phyloP scores from a whole-genome alignment of 1,140 invertebrate species.

The Drosophila arizonae region DNA sequence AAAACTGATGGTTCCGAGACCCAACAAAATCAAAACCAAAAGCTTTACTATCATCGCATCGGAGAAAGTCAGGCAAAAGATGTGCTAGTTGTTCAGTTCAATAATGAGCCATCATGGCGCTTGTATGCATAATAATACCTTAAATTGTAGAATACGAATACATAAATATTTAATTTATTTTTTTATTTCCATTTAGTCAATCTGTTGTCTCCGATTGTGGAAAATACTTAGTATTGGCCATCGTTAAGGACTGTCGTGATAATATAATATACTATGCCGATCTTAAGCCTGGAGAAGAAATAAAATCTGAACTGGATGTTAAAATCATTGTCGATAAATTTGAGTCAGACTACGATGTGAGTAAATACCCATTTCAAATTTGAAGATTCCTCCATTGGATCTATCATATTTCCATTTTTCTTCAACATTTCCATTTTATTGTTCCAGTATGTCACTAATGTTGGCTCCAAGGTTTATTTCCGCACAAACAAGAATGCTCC shows the following conservation, averaged over 20 bases:
- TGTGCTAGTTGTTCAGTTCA: conserved; percentile 94
- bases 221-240: conserved; percentile 91
- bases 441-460: conserved; percentile 94
- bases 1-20: conserved; percentile 96
- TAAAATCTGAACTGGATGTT: conserved; percentile 86
- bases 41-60: conserved; percentile 95
- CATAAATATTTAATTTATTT: neutral
- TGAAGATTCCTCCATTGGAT: neutral
- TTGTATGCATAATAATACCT: conserved; percentile 86
- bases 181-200: conserved; percentile 39
- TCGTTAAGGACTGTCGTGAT: conserved; percentile 93
- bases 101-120: conserved; percentile 95
- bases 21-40: conserved; percentile 93
- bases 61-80: conserved; percentile 95
- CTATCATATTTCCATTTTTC: neutral
- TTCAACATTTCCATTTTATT: no score
- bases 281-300: conserved; percentile 87
- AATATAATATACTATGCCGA: conserved; percentile 94
- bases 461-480: conserved; percentile 92
- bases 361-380: conserved; percentile 27
- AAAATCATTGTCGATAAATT: conserved; percentile 93
- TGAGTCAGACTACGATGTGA: conserved; percentile 97
- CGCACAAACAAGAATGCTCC: conserved; percentile 97
- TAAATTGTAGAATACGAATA: neutral
- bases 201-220: conserved; percentile 95